phyloP scores from a whole-genome alignment of 2,888 invertebrate species.

The Lithosia quadra region DNA sequence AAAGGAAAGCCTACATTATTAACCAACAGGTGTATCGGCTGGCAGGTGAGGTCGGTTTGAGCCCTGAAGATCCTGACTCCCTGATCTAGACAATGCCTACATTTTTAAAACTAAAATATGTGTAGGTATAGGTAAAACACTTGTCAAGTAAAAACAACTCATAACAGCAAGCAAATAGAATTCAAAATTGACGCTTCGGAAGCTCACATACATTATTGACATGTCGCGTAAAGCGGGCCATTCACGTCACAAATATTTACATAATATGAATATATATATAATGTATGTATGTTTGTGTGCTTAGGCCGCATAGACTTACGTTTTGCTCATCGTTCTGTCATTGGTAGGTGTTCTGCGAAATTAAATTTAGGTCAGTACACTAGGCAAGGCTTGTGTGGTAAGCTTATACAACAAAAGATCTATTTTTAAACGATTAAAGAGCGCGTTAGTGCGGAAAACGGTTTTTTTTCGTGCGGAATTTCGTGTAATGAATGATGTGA shows the following conservation, averaged over 20 bases:
- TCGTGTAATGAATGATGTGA: too few species aligned
- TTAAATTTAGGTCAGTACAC: constrained; percentile 64
- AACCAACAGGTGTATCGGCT: too few species aligned
- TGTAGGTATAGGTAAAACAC: background rate
- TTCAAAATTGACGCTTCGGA: background rate
- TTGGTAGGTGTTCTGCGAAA: constrained; percentile 76
- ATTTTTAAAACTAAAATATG: too few species aligned
- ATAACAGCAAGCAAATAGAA: constrained; percentile 20
- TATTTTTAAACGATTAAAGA: background rate
- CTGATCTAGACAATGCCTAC: background rate
- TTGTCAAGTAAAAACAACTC: constrained; percentile 23
- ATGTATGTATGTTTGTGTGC: constrained; percentile 21
- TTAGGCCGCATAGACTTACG: constrained; percentile 69
- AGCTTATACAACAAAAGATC: constrained; percentile 30
- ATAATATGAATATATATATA: constrained; percentile 29
- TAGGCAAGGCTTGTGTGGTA: constrained; percentile 34
- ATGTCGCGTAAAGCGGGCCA: constrained; percentile 10
- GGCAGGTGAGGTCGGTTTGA: too few species aligned
- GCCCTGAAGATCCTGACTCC: too few species aligned
- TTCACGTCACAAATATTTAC: constrained; percentile 20
- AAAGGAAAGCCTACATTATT: too few species aligned
- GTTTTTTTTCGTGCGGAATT: too few species aligned
- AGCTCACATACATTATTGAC: constrained; percentile 13
- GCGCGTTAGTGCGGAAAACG: too few species aligned
- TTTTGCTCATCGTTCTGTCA: constrained; percentile 84